Base-by-base conservation (phyloP, 2,113 vertebrate species). In the Mesocricetus auratus region DNA sequence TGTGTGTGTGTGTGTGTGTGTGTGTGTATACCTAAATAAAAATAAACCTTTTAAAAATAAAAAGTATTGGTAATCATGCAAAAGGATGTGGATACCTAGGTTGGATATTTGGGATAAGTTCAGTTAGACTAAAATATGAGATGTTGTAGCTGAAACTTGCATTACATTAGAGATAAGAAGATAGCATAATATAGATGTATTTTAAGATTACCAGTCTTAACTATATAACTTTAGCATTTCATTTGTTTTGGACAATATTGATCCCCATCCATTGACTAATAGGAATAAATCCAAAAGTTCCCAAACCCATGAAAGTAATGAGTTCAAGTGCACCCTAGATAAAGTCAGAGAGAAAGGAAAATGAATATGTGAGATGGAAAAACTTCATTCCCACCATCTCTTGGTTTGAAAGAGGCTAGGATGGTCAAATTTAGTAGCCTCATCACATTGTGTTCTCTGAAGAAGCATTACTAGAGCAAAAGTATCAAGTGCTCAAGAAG, bases 171-270 rank as follows among this genome's bases (percentile, higher is more conserved):
- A 47, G 45, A 73, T 71, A 78, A 60, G 62, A 94, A 90, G 60
- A 75, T 68, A 71, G 62, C 17, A 31, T 45, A 29, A 71, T 88
- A 29, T 45, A 69, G 74, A 62, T 93, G 33, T 81, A 24, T 81
- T 58, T 91, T 73, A 91, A 94, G 78, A 82, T 96, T 53, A 77
- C 16, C 24, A 89, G 33, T 21, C 15, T 93, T 95, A 77, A 86
- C 69, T 74, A 53, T 93, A 50, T 66, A 15, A 66, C 33, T 83
- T 88, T 82, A 71, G 13, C 50, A 69, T 90, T 31, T 62, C n/a
- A 0, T 66, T 86, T 87, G 0, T 82, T 95, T 36, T 89, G 64
- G 71, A 91, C 50, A 93, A 86, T 92, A 75, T 4, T 50, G 24
- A 94, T 78, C 36, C 5, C 42, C 5, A 53, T 33, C 33, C 39